Base-by-base conservation (phyloP, 2,113 vertebrate species). In the Tinamus guttatus region DNA sequence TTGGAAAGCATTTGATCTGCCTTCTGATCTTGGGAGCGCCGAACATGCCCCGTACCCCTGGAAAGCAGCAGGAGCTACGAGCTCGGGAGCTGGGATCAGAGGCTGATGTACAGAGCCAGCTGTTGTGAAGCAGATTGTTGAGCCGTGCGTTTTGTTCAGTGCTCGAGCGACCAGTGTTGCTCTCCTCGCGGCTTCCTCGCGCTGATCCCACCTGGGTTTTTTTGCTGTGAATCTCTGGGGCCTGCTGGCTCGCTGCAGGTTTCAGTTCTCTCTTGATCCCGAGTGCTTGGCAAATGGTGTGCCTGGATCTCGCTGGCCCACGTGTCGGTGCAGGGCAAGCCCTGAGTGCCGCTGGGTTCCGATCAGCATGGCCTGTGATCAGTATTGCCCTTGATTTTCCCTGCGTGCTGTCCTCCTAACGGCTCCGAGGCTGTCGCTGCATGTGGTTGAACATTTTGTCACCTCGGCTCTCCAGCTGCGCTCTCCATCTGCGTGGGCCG, bases 241-340 rank as follows among this genome's bases (percentile, higher is more conserved):
- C 73, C 88, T 97, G 97, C 93, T 83, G 96, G 94, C 91, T 95
- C 81, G 96, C 95, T 43, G 54, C 65, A 67, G 81, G 87, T 89
- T 94, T 97, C 62, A 3, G 73, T 93, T 90, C 81, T 92, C 52
- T 90, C 58, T 89, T 43, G 74, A 90, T 91, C 77, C 52, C 0
- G 5, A 54, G 67, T 60, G 76, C 92, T 0, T 79, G 90, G 65
- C 94, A 94, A 71, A 60, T 68, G 76, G 56, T 10, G 4, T 81
- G 70, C 94, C 47, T 78, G 71, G 30, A 81, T 88, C 67, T 70
- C 25, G 79, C 70, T 54, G 80, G 32, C 82, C 87, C 2, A 2
- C 3, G 2, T 79, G 87, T 89, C 79, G 94, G 76, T 74, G 47
- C 47, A 89, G 85, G 73, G 65, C 47, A 75, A 67, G 54, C 71